Percentiles rank a stretch among this genome's conserved stretches.
Evolutionary conservation across 1,140 invertebrate species (phyloP).

Genomic region (Diploscapter pachys): DNA sequence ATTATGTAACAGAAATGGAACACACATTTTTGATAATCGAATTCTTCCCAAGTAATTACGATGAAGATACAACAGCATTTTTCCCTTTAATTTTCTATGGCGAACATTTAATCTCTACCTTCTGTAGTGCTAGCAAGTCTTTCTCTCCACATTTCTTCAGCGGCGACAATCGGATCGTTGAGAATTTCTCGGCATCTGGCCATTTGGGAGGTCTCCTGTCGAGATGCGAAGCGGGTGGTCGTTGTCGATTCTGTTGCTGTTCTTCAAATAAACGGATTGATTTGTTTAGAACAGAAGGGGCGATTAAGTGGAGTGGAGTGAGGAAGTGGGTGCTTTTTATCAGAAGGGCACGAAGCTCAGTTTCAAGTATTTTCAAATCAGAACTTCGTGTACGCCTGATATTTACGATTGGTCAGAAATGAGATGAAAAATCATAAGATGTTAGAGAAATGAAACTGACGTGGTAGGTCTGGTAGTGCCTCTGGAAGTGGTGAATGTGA

Average conservation of each 20-base stretch:
- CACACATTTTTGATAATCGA: slow-evolving; percentile 15
- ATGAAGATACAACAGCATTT: not conserved
- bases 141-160: slow-evolving; percentile 53
- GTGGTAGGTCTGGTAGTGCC: not conserved
- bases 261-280: not conserved
- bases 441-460: slow-evolving; percentile 5
- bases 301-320: too few species aligned
- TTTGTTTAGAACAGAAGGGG: too few species aligned
- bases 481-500: slow-evolving; percentile 19
- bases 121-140: slow-evolving; percentile 46
- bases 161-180: slow-evolving; percentile 46
- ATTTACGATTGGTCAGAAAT: too few species aligned
- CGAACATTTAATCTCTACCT: slow-evolving; percentile 32
- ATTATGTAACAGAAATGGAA: not conserved
- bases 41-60: not conserved
- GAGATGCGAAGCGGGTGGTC: not conserved
- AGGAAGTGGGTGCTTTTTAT: too few species aligned
- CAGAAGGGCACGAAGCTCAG: too few species aligned
- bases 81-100: slow-evolving; percentile 4
- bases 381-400: too few species aligned
- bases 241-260: not conserved
- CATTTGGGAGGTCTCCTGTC: too few species aligned
- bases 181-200: slow-evolving; percentile 53
- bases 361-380: too few species aligned
- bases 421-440: too few species aligned